Evolutionary conservation across 2,888 invertebrate genomes (phyloP).

Genomic region (Tricholauxania praeusta): DNA sequence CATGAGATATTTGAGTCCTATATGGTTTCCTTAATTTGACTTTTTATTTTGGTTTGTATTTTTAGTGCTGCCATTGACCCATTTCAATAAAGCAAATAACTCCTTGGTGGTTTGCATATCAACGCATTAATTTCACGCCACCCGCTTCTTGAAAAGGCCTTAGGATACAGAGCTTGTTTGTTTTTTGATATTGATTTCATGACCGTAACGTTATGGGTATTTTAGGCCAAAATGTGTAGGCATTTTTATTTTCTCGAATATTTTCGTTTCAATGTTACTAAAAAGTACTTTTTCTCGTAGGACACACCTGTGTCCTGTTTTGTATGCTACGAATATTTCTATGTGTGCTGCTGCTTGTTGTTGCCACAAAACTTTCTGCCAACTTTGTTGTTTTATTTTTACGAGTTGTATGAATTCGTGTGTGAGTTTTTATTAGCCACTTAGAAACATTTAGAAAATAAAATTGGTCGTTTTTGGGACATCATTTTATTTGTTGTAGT

Average conservation of each 20-base stretch:
- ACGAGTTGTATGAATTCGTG: no score
- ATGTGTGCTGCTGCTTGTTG: not conserved
- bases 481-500: constrained; percentile 1
- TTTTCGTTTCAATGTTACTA: not conserved
- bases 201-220: not conserved
- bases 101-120: not conserved
- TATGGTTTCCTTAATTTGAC: no score
- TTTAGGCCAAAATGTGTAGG: not conserved
- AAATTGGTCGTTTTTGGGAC: not conserved
- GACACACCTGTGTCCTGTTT: constrained; percentile 13
- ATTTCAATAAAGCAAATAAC: not conserved
- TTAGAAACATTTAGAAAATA: constrained; percentile 4
- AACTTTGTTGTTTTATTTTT: not conserved
- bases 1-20: no score
- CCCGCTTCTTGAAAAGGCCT: not conserved
- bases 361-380: not conserved
- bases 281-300: not conserved
- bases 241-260: not conserved
- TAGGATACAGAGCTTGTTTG: not conserved
- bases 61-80: no score
- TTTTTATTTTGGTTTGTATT: no score
- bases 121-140: not conserved
- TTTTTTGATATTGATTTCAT: constrained; percentile 4
- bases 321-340: not conserved
- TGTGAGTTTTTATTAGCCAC: constrained; percentile 1